phyloP scores from a whole-genome alignment of 1,140 invertebrate species.

The Homalodisca vitripennis region DNA sequence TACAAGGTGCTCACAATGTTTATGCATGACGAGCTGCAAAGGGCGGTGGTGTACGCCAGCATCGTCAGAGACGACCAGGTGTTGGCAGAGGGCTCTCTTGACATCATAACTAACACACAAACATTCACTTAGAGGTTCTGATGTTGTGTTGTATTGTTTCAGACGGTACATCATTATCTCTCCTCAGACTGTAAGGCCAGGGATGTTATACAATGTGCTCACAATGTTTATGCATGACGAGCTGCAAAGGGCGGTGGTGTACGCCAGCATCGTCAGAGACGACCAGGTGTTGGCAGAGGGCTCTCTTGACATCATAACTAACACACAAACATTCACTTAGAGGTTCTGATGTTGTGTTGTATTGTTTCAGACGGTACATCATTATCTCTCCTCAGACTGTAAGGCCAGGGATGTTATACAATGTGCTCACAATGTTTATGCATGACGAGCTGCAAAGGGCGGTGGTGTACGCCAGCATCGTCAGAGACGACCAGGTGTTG shows the following conservation, averaged over 20 bases:
- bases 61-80: not conserved
- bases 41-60: not conserved
- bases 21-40: not conserved
- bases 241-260: not conserved
- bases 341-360: no score
- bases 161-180: not conserved
- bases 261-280: not conserved
- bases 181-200: not conserved
- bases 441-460: not conserved
- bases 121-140: no score
- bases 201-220: not conserved
- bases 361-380: constrained; percentile 6
- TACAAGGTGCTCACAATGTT: constrained; percentile 9
- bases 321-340: no score
- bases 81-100: not conserved
- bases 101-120: not conserved
- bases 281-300: not conserved
- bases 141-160: not conserved
- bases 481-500: not conserved
- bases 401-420: constrained; percentile 7
- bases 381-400: not conserved
- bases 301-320: not conserved
- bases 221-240: not conserved
- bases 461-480: not conserved
- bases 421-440: constrained; percentile 3